These are phyloP conservation scores for Calliopsis andreniformis DNA, from an alignment of 1,140 invertebrate species.

Conservation along the genomic window DNA sequence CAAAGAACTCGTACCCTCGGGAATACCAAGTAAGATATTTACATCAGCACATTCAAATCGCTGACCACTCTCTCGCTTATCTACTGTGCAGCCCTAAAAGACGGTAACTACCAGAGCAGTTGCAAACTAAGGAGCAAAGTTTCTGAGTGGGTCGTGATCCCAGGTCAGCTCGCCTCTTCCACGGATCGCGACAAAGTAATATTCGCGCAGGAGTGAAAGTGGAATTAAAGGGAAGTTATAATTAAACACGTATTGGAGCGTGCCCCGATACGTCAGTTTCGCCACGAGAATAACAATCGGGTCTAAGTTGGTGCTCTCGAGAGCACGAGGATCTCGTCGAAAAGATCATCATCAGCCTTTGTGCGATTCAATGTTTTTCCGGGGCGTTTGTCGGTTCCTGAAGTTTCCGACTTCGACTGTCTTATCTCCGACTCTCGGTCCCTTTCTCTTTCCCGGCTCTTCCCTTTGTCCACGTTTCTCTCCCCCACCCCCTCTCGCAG, in stretches of 20 bases:
- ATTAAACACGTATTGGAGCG: conserved; percentile 48
- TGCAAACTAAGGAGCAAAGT: conserved; percentile 8
- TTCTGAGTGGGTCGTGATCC: background rate
- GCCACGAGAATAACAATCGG: conserved; percentile 34
- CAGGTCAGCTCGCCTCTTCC: conserved; percentile 6
- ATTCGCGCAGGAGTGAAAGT: conserved; percentile 18
- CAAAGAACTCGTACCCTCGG: background rate
- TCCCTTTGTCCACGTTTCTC: conserved; percentile 43
- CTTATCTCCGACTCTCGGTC: conserved; percentile 47
- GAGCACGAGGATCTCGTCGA: conserved; percentile 20
- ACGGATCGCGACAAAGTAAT: conserved; percentile 42
- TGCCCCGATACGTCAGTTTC: background rate
- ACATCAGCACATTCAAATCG: background rate
- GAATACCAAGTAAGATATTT: conserved; percentile 14
- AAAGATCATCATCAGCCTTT: conserved; percentile 51
- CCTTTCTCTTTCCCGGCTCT: conserved; percentile 47
- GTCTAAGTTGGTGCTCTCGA: too few species aligned
- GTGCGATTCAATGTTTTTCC: conserved; percentile 58
- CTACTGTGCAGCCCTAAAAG: background rate
- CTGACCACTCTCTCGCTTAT: background rate
- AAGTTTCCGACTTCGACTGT: conserved; percentile 46
- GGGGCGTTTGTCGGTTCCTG: conserved; percentile 50
- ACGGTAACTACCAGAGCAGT: conserved; percentile 7
- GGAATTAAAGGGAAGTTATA: conserved; percentile 45
- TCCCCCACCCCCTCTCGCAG: background rate